These are phyloP conservation scores for Meteorus sp. DNA, from an alignment of 1,140 invertebrate genomes.

Conservation along the genomic window DNA sequence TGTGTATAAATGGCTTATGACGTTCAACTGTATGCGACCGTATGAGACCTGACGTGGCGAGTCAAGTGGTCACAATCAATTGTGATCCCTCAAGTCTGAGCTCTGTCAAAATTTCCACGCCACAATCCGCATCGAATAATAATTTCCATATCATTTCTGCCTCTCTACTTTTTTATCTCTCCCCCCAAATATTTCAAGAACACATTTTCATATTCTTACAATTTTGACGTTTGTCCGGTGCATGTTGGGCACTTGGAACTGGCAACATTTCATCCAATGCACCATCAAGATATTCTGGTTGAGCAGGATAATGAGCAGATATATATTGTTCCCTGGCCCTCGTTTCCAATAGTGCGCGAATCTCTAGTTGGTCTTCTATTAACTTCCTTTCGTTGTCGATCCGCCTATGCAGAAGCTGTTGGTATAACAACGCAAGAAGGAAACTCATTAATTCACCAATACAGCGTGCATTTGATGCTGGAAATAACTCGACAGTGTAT, in stretches of 20 bases:
- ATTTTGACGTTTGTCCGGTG: constrained; percentile 47
- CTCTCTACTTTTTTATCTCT: background rate
- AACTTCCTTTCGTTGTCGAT: constrained; percentile 41
- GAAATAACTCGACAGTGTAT: too few species aligned
- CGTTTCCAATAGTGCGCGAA: constrained; percentile 39
- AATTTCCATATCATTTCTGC: too few species aligned
- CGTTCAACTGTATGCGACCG: constrained; percentile 25
- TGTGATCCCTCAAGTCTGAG: constrained; percentile 9
- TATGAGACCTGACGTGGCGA: constrained; percentile 10
- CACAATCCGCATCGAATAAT: background rate
- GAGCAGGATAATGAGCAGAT: background rate
- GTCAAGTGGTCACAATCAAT: constrained; percentile 39
- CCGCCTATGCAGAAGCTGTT: constrained; percentile 39
- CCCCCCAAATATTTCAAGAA: background rate
- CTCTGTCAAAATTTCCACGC: too few species aligned
- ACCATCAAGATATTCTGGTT: constrained; percentile 34
- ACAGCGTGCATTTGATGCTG: constrained; percentile 38
- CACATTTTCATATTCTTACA: constrained; percentile 53
- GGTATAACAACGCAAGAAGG: too few species aligned
- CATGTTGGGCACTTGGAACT: constrained; percentile 40
- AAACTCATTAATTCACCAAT: constrained; percentile 39
- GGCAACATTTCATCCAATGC: constrained; percentile 42
- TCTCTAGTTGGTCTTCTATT: constrained; percentile 40
- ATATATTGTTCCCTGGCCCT: constrained; percentile 30
- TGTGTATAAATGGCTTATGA: constrained; percentile 25